A percentile compares a stretch with the other conserved stretches of the same genome.
These are phyloP conservation scores for Urosaurus nigricauda DNA, from an alignment of 2,797 vertebrate species.

Conservation along the genomic window DNA sequence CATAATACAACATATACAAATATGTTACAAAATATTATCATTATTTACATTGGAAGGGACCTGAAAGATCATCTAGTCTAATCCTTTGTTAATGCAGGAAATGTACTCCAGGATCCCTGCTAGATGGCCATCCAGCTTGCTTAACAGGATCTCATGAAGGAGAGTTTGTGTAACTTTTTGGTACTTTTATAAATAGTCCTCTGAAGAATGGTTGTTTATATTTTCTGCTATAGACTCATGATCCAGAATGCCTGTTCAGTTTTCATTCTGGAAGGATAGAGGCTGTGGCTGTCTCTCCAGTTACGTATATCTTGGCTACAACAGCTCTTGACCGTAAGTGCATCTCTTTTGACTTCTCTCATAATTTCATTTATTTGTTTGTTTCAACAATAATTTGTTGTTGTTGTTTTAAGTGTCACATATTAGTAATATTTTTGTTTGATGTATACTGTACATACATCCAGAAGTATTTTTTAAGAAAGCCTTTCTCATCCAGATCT, in stretches of 20 bases:
- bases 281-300: conserved; percentile 85
- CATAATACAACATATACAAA: no score
- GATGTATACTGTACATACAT: background rate
- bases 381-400: background rate
- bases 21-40: no score
- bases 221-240: conserved; percentile 79
- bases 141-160: background rate
- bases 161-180: background rate
- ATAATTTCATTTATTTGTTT: background rate
- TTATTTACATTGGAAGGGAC: background rate
- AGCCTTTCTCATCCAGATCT: background rate
- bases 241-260: conserved; percentile 89
- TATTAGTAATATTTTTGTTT: background rate
- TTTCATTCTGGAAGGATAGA: conserved; percentile 89
- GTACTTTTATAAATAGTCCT: background rate
- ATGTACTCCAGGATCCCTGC: background rate
- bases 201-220: conserved; percentile 48
- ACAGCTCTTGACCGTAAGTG: conserved; percentile 87
- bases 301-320: conserved; percentile 90
- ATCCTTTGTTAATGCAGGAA: background rate
- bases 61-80: background rate
- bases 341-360: background rate
- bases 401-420: background rate
- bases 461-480: conserved; percentile 24
- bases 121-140: background rate